These are phyloP conservation scores for Pelobates cultripes DNA, from an alignment of 2,797 vertebrate genomes.

Conservation along the genomic window DNA sequence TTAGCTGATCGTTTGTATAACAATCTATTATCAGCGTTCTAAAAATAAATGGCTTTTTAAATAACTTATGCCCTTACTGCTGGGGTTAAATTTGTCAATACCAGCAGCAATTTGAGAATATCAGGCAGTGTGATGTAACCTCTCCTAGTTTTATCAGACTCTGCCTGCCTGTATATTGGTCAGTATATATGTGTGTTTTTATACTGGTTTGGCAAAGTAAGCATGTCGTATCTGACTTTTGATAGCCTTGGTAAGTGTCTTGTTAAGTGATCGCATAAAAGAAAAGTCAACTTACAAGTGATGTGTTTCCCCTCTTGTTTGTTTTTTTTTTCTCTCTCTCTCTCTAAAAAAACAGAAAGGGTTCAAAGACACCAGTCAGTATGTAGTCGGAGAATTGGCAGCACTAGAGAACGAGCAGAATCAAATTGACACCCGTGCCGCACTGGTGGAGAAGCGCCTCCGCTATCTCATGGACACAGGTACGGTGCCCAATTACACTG, in stretches of 20 bases:
- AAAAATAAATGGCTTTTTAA: no score
- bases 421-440: slow-evolving; percentile 99
- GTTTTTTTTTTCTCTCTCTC: slow-evolving; percentile 71
- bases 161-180: no score
- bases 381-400: slow-evolving; percentile 99
- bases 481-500: slow-evolving; percentile 99
- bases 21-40: no score
- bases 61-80: no score
- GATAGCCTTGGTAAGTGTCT: slow-evolving; percentile 72
- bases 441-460: slow-evolving; percentile 99
- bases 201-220: slow-evolving; percentile 19
- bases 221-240: slow-evolving; percentile 24
- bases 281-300: slow-evolving; percentile 80
- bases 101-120: no score
- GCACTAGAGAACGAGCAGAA: slow-evolving; percentile 99
- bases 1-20: no score
- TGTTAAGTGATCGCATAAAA: slow-evolving; percentile 78
- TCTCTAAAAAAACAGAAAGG: slow-evolving; percentile 76
- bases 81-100: no score
- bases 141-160: no score
- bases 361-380: slow-evolving; percentile 99
- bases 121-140: no score
- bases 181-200: slow-evolving; percentile 33
- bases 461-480: slow-evolving; percentile 99
- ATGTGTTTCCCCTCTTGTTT: slow-evolving; percentile 79